Percentiles rank a stretch among this genome's conserved stretches.
Conservation (phyloP, 2,888 invertebrate species). For the Dolomedes plantarius region DNA sequence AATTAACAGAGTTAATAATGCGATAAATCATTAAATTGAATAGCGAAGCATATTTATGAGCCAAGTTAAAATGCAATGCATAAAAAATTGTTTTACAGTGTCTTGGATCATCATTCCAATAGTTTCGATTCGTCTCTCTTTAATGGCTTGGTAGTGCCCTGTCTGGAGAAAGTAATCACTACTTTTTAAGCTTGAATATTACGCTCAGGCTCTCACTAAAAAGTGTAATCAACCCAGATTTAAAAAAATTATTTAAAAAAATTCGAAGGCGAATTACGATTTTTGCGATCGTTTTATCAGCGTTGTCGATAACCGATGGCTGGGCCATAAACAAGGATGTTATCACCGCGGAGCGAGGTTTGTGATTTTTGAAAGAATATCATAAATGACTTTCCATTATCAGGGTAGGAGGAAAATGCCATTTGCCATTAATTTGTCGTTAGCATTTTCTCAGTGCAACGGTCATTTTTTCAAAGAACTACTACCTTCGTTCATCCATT, state of each 20-base stretch:
- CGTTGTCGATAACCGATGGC: conserved; percentile 67
- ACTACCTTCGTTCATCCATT: conserved; percentile 28
- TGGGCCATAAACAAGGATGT: conserved; percentile 66
- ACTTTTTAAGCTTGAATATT: background rate
- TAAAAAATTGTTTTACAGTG: background rate
- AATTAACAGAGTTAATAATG: too few species aligned
- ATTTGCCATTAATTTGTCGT: conserved; percentile 71
- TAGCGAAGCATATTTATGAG: too few species aligned
- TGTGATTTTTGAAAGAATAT: conserved; percentile 65
- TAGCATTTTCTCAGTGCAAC: conserved; percentile 68
- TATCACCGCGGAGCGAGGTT: conserved; percentile 55
- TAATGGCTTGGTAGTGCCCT: background rate
- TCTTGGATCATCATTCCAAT: background rate
- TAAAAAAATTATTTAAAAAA: conserved; percentile 47
- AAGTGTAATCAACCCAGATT: conserved; percentile 22
- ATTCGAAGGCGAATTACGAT: conserved; percentile 63
- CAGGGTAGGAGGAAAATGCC: conserved; percentile 60
- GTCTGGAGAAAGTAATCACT: background rate
- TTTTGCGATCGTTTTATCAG: conserved; percentile 68
- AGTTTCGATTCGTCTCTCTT: background rate
- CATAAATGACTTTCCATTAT: conserved; percentile 70
- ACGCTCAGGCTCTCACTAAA: background rate
- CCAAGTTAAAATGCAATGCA: background rate
- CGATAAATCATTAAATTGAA: too few species aligned
- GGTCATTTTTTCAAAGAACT: conserved; percentile 41